Evolutionary conservation across 2,113 vertebrate genomes (phyloP), one percentile per base, ranked within the genome.

Genomic region (Protobothrops flavoviridis): DNA sequence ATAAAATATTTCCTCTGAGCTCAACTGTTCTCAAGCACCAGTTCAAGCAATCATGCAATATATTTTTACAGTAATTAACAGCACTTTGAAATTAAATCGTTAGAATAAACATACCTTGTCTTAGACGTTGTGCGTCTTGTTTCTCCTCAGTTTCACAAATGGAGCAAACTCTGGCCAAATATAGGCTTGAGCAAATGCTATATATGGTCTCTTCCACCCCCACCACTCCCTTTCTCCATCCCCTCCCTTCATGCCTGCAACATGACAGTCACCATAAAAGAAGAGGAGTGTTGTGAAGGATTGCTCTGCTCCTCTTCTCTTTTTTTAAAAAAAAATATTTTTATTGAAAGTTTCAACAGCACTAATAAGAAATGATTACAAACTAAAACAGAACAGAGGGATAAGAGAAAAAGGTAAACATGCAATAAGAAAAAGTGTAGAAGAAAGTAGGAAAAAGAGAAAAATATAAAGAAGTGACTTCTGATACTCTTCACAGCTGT

Each of bases 101-200:
- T 95, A 95, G 52, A 94, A 94, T 87, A 61, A 85, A 61, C 57
- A 61, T 97, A 98, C 98, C 98, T 98, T 96, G 1, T 90, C 90
- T 94, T 89, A 94, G 94, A 92, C 33, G 92, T 45, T 43, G 87
- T 95, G 88, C 91, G 90, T 61, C 92, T 50, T 91, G 91, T 95
- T 96, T 81, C 85, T 94, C 93, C 90, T 39, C 92, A 91, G 95
- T 97, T 97, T 96, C 97, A 96, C 96, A 94, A 95, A 94, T 92
- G 45, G 86, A 94, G 69, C 5, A 89, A 94, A 95, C 48, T 56
- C 92, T 94, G 33, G 53, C 23, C 88, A 96, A 96, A 95, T 89
- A 52, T 92, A 95, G n/a, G 94, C 95, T 97, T 98, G 98, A 98
- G 93, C 96, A 97, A 94, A 91, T 95, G 96, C 95, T 90, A 81